Evolutionary conservation across 2,797 vertebrate genomes (phyloP), one percentile per base, ranked within the genome.

Genomic region (Otolemur crassicaudatus): DNA sequence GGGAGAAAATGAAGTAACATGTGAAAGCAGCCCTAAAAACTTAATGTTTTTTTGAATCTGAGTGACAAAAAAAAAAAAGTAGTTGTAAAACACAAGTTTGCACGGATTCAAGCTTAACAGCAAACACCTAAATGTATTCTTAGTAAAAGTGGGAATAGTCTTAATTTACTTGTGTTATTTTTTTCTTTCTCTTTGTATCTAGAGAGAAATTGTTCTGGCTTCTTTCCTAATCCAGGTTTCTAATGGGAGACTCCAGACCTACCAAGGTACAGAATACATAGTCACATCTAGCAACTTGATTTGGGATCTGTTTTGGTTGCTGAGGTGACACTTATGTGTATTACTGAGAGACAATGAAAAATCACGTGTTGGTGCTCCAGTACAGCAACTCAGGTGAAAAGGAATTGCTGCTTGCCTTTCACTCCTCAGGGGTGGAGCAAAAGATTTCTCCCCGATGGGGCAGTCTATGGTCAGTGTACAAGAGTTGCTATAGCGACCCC

Each of bases 401-500:
- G 63, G 49, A 53, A n/a, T 60, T 46, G 86, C 61, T 49, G 77
- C 81, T 81, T 89, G 61, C 85, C 67, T 56, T 93, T 85, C 85
- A 77, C 70, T 80, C 73, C 69, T 85, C 43, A 11, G 37, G 69
- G 95, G 86, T 80, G 58, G 89, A 90, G 94, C 90, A 43, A 53
- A 94, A 19, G 20, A 75, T 75, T 88, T 85, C 87, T 94, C 88
- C 88, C 69, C 87, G 34, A 46, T 37, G 4, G 25, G 79, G 14
- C 69, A 11, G 8, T 94, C 92, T 37, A 1, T 90, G 90, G 75
- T 91, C 81, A 75, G 92, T 91, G 61, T 90, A 92, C 72, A 37
- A 12, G 60, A 60, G 94, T 95, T 96, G 80, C 94, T 58, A 1
- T 81, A 81, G 97, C 92, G 96, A 91, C 94, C 82, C 72, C 1